phyloP scores from a whole-genome alignment of 2,797 vertebrate species.

The Sciaenops ocellatus region DNA sequence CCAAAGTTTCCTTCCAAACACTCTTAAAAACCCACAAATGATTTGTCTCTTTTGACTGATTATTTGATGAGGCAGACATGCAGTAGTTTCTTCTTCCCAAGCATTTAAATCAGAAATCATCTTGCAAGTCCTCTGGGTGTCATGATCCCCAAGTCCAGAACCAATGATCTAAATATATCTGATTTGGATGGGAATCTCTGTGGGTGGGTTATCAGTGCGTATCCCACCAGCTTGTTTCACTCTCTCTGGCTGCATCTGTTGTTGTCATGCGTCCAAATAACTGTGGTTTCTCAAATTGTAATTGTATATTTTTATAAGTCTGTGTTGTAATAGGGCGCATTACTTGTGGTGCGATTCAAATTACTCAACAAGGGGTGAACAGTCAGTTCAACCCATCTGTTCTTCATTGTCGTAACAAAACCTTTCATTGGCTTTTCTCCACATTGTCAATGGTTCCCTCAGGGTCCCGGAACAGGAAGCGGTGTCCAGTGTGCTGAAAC shows the following conservation, averaged over 20 bases:
- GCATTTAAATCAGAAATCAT: constrained; percentile 4
- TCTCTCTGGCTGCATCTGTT: background rate
- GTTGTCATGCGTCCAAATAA: constrained; percentile 10
- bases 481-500: constrained; percentile 91
- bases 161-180: constrained; percentile 45
- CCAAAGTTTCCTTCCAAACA: background rate
- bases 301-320: constrained; percentile 33
- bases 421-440: constrained; percentile 14
- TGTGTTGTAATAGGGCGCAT: constrained; percentile 25
- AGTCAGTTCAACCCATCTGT: constrained; percentile 45
- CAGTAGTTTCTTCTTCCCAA: background rate
- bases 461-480: constrained; percentile 96
- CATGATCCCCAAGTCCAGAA: constrained; percentile 1
- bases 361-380: background rate
- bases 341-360: constrained; percentile 25
- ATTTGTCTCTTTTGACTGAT: constrained; percentile 16
- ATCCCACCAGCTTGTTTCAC: constrained; percentile 12
- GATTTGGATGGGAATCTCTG: constrained; percentile 42
- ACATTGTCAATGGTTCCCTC: constrained; percentile 39
- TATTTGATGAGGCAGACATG: background rate
- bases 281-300: constrained; percentile 13
- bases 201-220: background rate
- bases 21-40: constrained; percentile 1
- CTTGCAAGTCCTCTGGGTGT: background rate
- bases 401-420: constrained; percentile 47